Base-by-base conservation (phyloP, 2,888 invertebrate genomes). In the Temnothorax rugatulus region DNA sequence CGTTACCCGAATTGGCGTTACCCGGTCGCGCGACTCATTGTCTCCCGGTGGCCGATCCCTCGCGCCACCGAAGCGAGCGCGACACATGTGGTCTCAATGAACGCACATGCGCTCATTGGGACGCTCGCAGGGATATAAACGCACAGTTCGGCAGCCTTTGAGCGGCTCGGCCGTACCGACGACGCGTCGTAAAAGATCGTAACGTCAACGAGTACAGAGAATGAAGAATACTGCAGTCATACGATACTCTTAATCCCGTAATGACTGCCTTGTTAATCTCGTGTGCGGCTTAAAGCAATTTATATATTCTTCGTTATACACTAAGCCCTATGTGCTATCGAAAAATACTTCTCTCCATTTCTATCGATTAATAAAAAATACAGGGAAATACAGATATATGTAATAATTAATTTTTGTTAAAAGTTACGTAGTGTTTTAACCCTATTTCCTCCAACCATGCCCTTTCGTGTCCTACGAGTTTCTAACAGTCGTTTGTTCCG, bases 41-140 rank as follows among this genome's bases (percentile, higher is more conserved):
- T 81, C 73, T 81, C 71, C 34, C 68, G 29, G 71, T 47, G 57
- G 59, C 38, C 69, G 47, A 73, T 73, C 25, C 38, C 47, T 71
- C 47, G 59, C 47, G 21, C 59, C 59, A 50, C 64, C 68, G 47
- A 73, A 73, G 47, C 71, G 57, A 79, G 59, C 59, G 59, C 79
- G 79, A 77, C 68, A 77, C 76, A 73, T 81, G 79, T 81, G 79
- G 79, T 81, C 79, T 81, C 79, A 81, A 81, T 81, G 79, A 81
- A 69, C 44, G 69, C 76, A 50, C 50, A 71, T 59, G 76, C 82
- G 52, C 71, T 68, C 47, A 68, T 68, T 47, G 66, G 66, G 44
- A 68, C 47, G 69, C 50, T 68, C 66, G 73, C 61, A 18, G 38
- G 29, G 57, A 54, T 64, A 54, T 57, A 74, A 79, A 79, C 57